Percentiles rank a stretch among this genome's conserved stretches.
phyloP scores from a whole-genome alignment of 2,888 invertebrate genomes.

The Machimus atricapillus region DNA sequence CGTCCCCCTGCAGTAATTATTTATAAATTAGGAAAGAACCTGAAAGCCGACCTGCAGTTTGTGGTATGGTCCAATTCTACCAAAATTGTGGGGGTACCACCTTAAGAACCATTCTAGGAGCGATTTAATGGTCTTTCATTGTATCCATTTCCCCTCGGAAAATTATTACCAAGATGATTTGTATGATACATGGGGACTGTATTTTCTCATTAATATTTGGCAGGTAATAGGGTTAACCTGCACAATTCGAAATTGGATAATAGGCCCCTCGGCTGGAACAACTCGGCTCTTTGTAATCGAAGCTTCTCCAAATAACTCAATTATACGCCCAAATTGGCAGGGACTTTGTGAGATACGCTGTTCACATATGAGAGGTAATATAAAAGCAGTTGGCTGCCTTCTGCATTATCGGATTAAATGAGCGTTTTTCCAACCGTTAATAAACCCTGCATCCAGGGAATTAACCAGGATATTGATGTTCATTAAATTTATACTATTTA shows the following conservation, averaged over 20 bases:
- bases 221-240: background rate
- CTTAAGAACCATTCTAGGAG: background rate
- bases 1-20: background rate
- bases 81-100: background rate
- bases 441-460: background rate
- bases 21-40: background rate
- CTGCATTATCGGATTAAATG: background rate
- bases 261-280: background rate
- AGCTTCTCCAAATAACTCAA: background rate
- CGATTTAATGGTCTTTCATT: background rate
- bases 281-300: background rate
- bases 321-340: background rate
- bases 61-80: background rate
- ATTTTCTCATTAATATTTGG: background rate
- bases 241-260: background rate
- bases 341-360: background rate
- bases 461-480: background rate
- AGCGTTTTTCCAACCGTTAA: background rate
- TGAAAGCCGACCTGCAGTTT: background rate
- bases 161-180: background rate
- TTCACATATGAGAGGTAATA: background rate
- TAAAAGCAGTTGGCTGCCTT: background rate
- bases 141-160: background rate
- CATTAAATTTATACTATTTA: background rate
- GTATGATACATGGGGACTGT: background rate